Percentiles rank a stretch among this genome's conserved stretches.
Conservation (phyloP, 2,113 vertebrate genomes). For the Perognathus longimembris region DNA sequence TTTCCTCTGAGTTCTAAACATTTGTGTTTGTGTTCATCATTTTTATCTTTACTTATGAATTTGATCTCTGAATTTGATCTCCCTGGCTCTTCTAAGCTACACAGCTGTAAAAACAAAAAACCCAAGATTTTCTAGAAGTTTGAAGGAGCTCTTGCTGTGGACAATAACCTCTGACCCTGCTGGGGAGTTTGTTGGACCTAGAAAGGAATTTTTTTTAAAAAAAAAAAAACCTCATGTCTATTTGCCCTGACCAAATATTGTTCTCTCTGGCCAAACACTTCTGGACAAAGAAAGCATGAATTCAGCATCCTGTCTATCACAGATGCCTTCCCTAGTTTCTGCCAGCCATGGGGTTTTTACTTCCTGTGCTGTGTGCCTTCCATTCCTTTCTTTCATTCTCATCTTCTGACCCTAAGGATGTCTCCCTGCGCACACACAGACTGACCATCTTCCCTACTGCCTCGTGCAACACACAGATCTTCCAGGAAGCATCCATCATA, state of each 20-base stretch:
- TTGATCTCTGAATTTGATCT: constrained; percentile 25
- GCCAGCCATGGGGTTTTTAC: background rate
- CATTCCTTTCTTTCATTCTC: constrained; percentile 45
- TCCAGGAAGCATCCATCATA: background rate
- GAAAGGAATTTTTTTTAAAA: too few relatives aligned
- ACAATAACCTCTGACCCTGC: background rate
- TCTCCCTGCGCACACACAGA: background rate
- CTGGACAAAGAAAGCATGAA: background rate
- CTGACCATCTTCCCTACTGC: background rate
- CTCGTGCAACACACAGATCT: background rate
- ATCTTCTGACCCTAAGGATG: background rate
- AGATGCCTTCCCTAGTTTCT: constrained; percentile 29
- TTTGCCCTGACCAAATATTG: background rate
- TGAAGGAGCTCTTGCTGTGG: background rate
- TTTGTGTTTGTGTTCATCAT: background rate
- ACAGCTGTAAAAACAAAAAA: constrained; percentile 17
- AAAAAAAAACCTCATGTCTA: background rate
- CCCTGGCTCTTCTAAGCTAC: background rate
- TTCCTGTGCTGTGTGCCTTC: background rate
- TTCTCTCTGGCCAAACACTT: background rate
- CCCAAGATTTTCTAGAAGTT: constrained; percentile 35
- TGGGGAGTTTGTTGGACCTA: background rate
- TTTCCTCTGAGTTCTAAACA: constrained; percentile 47
- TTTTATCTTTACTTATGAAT: constrained; percentile 36
- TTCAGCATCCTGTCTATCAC: too few relatives aligned